These are phyloP conservation scores for Battus philenor DNA, from an alignment of 1,140 invertebrate genomes.

Conservation along the genomic window DNA sequence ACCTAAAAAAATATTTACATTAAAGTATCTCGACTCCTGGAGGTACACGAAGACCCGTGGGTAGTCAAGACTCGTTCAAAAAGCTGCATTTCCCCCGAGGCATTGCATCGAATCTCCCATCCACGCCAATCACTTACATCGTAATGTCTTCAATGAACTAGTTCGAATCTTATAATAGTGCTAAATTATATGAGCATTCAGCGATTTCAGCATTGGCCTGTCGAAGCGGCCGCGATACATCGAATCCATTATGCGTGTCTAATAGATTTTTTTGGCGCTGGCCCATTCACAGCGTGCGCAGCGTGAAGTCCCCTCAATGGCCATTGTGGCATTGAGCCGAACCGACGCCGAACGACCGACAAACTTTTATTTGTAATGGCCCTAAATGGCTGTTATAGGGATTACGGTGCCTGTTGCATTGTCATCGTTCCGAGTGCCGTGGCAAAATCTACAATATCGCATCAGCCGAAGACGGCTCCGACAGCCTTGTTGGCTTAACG, in stretches of 20 bases:
- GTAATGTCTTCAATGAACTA: background rate
- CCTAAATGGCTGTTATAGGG: conserved; percentile 71
- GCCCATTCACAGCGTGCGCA: conserved; percentile 64
- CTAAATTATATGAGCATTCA: conserved; percentile 25
- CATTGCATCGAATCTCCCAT: background rate
- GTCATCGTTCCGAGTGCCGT: conserved; percentile 48
- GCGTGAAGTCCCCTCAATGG: conserved; percentile 66
- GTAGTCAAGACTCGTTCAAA: no score
- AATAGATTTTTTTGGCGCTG: conserved; percentile 70
- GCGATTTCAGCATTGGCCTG: conserved; percentile 31
- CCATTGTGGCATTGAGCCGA: conserved; percentile 58
- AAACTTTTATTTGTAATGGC: conserved; percentile 71
- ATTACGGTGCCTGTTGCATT: conserved; percentile 64
- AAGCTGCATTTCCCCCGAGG: background rate
- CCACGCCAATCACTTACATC: background rate
- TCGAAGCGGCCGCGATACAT: conserved; percentile 43
- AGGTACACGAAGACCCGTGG: no score
- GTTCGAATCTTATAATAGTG: conserved; percentile 21
- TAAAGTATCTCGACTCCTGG: no score
- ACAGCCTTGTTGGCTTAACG: conserved; percentile 39
- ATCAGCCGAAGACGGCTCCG: conserved; percentile 20
- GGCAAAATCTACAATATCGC: conserved; percentile 43
- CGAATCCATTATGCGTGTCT: conserved; percentile 66
- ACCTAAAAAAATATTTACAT: no score
- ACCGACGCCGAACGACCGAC: conserved; percentile 37